A percentile compares a stretch with the other conserved stretches of the same genome.
These are phyloP conservation scores for Sciaenops ocellatus DNA, from an alignment of 2,797 vertebrate genomes.

Conservation along the genomic window DNA sequence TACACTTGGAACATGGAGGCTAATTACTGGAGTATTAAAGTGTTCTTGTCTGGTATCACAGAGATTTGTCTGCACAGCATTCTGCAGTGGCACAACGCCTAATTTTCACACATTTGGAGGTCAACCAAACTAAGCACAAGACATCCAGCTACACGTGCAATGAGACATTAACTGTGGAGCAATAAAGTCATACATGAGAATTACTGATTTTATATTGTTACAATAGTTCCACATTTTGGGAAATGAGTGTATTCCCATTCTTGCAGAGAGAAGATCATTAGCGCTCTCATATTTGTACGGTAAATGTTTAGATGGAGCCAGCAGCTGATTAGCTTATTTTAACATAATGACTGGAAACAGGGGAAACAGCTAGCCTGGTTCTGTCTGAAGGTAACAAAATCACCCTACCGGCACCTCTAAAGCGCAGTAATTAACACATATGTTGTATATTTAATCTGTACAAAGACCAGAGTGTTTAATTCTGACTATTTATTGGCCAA, in stretches of 20 bases:
- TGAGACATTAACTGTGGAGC: slow-evolving; percentile 2
- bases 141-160: not conserved
- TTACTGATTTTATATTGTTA: not conserved
- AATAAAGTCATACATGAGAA: not conserved
- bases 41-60: slow-evolving; percentile 52
- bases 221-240: not conserved
- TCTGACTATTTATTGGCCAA: too few species aligned
- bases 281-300: not conserved
- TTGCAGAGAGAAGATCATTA: not conserved
- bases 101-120: slow-evolving; percentile 53
- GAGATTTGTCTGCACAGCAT: slow-evolving; percentile 47
- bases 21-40: slow-evolving; percentile 59
- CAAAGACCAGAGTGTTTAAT: too few species aligned
- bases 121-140: slow-evolving; percentile 28
- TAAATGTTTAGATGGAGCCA: not conserved
- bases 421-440: not conserved
- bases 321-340: slow-evolving; percentile 3
- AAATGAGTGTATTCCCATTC: not conserved
- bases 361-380: not conserved
- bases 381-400: not conserved
- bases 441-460: too few species aligned
- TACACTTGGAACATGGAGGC: slow-evolving; percentile 46
- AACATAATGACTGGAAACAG: not conserved
- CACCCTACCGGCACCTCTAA: not conserved
- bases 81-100: slow-evolving; percentile 31